phyloP scores from a whole-genome alignment of 2,888 invertebrate genomes.

The Quadriops clusia region DNA sequence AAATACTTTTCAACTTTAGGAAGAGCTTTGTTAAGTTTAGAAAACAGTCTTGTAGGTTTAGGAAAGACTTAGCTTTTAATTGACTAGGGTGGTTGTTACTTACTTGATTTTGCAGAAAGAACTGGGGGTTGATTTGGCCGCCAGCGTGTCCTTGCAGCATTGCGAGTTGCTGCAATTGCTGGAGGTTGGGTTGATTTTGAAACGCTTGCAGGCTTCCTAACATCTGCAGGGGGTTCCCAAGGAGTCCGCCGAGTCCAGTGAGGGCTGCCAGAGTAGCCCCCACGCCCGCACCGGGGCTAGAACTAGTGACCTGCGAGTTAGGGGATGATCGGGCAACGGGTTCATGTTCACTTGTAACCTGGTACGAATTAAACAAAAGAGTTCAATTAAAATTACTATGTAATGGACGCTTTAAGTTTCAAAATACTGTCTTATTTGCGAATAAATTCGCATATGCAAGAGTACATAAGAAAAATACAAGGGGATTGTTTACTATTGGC shows the following conservation, averaged over 20 bases:
- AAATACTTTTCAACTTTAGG: too few species aligned
- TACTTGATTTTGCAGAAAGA: conserved; percentile 68
- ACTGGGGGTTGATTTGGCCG: conserved; percentile 42
- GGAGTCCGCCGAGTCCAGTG: conserved; percentile 33
- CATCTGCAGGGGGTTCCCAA: conserved; percentile 35
- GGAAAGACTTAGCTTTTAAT: background rate
- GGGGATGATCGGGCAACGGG: conserved; percentile 28
- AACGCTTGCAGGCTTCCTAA: conserved; percentile 40
- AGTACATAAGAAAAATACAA: too few species aligned
- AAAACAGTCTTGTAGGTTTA: too few species aligned
- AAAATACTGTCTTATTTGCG: too few species aligned
- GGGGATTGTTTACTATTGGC: too few species aligned
- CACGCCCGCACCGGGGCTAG: conserved; percentile 30
- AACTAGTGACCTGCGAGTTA: conserved; percentile 33
- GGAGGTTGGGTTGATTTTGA: conserved; percentile 51
- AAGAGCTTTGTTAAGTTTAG: too few species aligned
- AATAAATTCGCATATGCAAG: too few species aligned
- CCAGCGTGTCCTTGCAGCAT: conserved; percentile 46
- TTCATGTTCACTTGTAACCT: conserved; percentile 34
- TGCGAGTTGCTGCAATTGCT: conserved; percentile 54
- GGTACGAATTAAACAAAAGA: too few species aligned
- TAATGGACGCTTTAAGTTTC: too few species aligned
- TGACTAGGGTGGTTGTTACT: conserved; percentile 17
- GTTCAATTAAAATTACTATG: too few species aligned
- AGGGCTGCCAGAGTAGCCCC: conserved; percentile 41